These are phyloP conservation scores for Trypoxylus dichotomus DNA, from an alignment of 1,140 invertebrate species.

Conservation along the genomic window DNA sequence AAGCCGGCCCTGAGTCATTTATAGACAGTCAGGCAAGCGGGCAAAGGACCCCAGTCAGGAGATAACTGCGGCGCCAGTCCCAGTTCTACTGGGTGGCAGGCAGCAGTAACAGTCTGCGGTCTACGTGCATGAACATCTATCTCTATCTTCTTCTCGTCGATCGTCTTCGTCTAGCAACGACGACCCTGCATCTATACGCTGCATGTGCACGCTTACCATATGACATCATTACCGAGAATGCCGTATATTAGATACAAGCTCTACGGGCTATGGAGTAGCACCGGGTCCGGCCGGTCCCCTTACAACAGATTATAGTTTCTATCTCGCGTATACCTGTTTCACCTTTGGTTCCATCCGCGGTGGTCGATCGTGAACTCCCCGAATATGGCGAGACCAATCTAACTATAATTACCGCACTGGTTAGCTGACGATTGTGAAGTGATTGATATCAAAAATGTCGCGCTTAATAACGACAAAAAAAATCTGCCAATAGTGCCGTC, in stretches of 20 bases:
- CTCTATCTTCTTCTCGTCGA: background rate
- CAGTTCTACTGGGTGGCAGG: constrained; percentile 39
- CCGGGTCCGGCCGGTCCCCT: background rate
- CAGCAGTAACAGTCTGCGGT: constrained; percentile 32
- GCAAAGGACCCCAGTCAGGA: constrained; percentile 46
- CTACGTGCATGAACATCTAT: constrained; percentile 30
- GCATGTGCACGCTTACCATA: constrained; percentile 14
- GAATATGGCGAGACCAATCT: background rate
- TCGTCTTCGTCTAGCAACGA: constrained; percentile 26
- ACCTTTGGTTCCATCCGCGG: background rate
- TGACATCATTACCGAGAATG: constrained; percentile 25
- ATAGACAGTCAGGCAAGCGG: constrained; percentile 43
- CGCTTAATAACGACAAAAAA: too few species aligned
- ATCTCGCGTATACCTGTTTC: background rate
- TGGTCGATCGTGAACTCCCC: background rate
- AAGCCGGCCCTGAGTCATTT: constrained; percentile 16
- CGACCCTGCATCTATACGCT: background rate
- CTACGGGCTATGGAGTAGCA: background rate
- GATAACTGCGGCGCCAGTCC: constrained; percentile 52
- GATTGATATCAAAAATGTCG: background rate
- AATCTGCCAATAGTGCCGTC: too few species aligned
- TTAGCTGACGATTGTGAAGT: background rate
- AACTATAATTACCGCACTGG: background rate
- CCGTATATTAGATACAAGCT: background rate
- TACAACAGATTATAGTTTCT: constrained; percentile 5